phyloP scores from a whole-genome alignment of 1,140 invertebrate genomes.

The Drosophila willistoni region DNA sequence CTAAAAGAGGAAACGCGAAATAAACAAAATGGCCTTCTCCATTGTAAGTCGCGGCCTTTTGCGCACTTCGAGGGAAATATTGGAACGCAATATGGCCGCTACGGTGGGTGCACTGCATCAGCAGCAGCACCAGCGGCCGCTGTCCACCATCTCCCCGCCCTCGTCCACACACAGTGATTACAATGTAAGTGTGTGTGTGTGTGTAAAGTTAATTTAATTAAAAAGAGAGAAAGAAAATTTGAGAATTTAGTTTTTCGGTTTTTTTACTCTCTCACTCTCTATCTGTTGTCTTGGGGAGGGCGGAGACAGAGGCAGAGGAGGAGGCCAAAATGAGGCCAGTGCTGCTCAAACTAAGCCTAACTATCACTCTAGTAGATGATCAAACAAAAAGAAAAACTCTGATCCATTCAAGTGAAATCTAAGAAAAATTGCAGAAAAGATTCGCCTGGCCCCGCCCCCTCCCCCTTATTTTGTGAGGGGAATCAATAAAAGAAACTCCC shows the following conservation, averaged over 20 bases:
- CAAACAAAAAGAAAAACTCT: not conserved
- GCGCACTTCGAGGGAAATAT: conserved; percentile 80
- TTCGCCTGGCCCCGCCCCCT: not conserved
- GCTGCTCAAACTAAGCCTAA: conserved; percentile 11
- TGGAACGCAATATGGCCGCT: conserved; percentile 80
- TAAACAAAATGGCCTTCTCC: conserved; percentile 71
- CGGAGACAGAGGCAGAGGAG: too few relatives aligned
- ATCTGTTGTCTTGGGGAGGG: not conserved
- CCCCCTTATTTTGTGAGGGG: not conserved
- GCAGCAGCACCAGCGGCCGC: conserved; percentile 36
- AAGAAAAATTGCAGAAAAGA: not conserved
- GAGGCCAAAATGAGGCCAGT: conserved; percentile 20
- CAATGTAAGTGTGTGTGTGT: conserved; percentile 63
- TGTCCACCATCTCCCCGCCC: conserved; percentile 47
- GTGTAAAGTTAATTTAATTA: conserved; percentile 61
- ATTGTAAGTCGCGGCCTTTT: conserved; percentile 75
- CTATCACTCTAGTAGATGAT: not conserved
- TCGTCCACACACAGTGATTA: conserved; percentile 55
- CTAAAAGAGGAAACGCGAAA: conserved; percentile 9
- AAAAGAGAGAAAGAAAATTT: conserved; percentile 2
- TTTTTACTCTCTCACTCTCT: not conserved
- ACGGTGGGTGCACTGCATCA: conserved; percentile 64
- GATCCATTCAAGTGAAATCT: conserved; percentile 23
- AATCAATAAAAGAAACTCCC: conserved; percentile 37
- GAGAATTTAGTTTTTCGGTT: not conserved